Evolutionary conservation across 2,797 vertebrate genomes (phyloP), one percentile per base, ranked within the genome.

Genomic region (Ataeniobius toweri): DNA sequence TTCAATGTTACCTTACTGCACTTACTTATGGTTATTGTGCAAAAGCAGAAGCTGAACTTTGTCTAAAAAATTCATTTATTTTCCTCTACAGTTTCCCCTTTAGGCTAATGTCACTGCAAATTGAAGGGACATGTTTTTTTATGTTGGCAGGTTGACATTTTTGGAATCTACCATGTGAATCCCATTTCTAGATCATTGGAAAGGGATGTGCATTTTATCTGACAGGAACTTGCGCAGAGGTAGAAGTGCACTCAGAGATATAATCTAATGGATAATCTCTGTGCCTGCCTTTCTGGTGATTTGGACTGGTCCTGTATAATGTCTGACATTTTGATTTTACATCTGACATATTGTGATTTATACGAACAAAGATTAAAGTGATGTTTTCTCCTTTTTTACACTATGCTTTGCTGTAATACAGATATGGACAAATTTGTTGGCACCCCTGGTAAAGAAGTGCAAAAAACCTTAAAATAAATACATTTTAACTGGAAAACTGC

Each of bases 301-400:
- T 83, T 73, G 73, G 61, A 76, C 80, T 73, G 85, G 77, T 90
- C 87, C 81, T 75, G 73, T 87, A 78, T 83, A 83, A 91, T 86
- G 82, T 85, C 80, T 94, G 91, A 93, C 91, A 94, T 93, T 94
- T 94, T 70, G 84, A 88, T 90, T 89, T 90, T 82, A 86, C 73
- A 80, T 85, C 85, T 89, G 87, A 91, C 89, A 92, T 85, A 41
- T 84, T 86, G 73, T 89, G 89, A 87, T 82, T 79, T 87, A 86
- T 74, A 55, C 79, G 72, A 73, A 79, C 26, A 77, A 61, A 65
- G 81, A 86, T 80, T 75, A 70, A 41, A 50, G 67, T 22, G 36
- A 51, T 71, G 68, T 55, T 22, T 73, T 69, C 51, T 41, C 24
- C 69, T n/a, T 18, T 5, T 41, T 48, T 50, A 26, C 24, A 46